A percentile compares a stretch with the other conserved stretches of the same genome.
These are phyloP conservation scores for Leptinotarsa haldemani DNA, from an alignment of 2,888 invertebrate species.

Conservation along the genomic window DNA sequence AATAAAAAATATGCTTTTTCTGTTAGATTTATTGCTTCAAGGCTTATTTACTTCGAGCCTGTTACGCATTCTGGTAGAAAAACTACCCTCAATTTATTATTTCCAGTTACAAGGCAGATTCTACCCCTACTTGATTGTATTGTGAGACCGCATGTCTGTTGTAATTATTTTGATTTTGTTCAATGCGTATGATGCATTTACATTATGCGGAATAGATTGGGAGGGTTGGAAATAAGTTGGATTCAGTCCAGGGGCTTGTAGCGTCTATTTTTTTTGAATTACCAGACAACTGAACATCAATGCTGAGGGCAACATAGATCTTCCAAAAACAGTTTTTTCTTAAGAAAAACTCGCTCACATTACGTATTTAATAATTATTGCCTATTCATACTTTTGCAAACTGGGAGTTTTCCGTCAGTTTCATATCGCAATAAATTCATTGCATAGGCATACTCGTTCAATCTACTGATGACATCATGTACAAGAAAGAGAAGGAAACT, in stretches of 20 bases:
- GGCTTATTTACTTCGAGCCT: conserved; percentile 33
- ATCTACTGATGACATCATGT: too few relatives aligned
- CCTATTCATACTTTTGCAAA: too few relatives aligned
- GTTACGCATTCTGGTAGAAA: conserved; percentile 33
- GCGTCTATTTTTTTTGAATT: not conserved
- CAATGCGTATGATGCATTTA: conserved; percentile 28
- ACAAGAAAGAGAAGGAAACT: too few relatives aligned
- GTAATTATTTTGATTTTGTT: conserved; percentile 34
- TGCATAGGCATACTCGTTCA: too few relatives aligned
- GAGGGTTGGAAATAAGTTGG: conserved; percentile 5
- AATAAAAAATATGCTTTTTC: conserved; percentile 27
- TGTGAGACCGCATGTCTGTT: conserved; percentile 25
- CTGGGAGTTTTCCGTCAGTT: too few relatives aligned
- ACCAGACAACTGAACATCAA: too few relatives aligned
- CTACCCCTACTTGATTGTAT: conserved; percentile 25
- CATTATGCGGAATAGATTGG: conserved; percentile 11
- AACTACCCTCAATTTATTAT: conserved; percentile 42
- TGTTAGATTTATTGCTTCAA: conserved; percentile 32
- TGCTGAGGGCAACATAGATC: too few relatives aligned
- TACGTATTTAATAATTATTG: too few relatives aligned
- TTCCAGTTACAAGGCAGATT: conserved; percentile 41
- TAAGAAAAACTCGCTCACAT: too few relatives aligned
- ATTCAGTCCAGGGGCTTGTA: conserved; percentile 7
- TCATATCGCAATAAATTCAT: too few relatives aligned
- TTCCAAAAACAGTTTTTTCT: too few relatives aligned